Base-by-base conservation (phyloP, 2,113 vertebrate genomes). In the Muscicapa adusta region DNA sequence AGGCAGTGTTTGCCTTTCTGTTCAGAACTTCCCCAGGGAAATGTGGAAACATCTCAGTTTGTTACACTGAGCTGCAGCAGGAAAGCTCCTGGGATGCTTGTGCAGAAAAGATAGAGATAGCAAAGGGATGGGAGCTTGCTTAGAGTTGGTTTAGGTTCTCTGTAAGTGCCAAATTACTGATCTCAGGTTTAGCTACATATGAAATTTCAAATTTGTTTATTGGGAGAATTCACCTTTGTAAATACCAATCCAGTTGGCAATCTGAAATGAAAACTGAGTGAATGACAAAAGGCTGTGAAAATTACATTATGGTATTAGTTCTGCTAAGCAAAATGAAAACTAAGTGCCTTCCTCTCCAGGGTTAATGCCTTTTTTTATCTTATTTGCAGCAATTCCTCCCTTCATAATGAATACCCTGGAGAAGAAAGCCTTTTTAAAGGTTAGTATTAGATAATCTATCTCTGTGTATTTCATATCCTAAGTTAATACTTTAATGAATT, bases 381-480 rank as follows among this genome's bases (percentile, higher is more conserved):
- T 78, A 3, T 77, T 97, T 96, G 31, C 94, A 99, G 99, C 98
- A 29, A 99, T 99, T 93, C 99, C 99, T 34, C 99, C 99, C 0
- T 99, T 99, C 97, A 98, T 99, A 96, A 99, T 99, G 99, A 99
- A 99, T 88, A 94, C 98, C 33, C 94, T 99, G 98, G 99, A 99
- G 93, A 99, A 99, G 98, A 99, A 98, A 97, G 98, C 99, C 56
- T 99, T 99, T 94, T 96, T 99, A 88, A 99, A 98, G 99, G 99
- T 99, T 97, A 97, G 97, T 77, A 63, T 51, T 33, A 28, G 42
- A 77, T 91, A 63, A 87, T 63, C 58, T 56, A 9, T 29, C 23
- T 66, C 18, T 7, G 1, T 34, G 7, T 36, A 22, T 71, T 83
- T 80, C 11, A 22, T 62, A 60, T 40, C 12, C 23, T 38, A 79